Evolutionary conservation across 1,140 invertebrate genomes (phyloP).

Genomic region (Dryas iulia): DNA sequence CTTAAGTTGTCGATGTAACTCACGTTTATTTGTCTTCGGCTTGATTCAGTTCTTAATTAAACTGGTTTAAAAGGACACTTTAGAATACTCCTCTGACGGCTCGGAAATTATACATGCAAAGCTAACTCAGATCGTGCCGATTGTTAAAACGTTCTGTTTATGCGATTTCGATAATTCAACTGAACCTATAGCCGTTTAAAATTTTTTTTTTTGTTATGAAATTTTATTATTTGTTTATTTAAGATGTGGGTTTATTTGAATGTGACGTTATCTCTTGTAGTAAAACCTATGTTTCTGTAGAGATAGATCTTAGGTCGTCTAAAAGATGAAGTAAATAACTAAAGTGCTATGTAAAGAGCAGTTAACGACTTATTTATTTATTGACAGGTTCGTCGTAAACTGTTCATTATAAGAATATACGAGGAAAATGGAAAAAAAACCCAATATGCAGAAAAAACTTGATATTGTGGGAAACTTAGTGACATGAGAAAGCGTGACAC

Average conservation of each 20-base stretch:
- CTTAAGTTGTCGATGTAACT: neutral
- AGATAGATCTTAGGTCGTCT: no score
- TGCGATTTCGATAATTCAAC: conserved; percentile 9
- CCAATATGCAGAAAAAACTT: no score
- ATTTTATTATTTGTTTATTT: neutral
- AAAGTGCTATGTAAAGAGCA: no score
- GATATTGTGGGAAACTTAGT: no score
- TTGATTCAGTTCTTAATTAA: conserved; percentile 13
- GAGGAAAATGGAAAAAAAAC: no score
- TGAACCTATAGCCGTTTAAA: neutral
- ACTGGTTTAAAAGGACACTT: conserved; percentile 15
- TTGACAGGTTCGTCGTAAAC: no score
- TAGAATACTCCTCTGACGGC: neutral
- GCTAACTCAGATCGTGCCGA: conserved; percentile 4
- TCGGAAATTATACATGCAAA: conserved; percentile 16
- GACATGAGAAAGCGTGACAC: no score
- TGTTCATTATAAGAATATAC: no score
- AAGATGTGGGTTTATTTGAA: neutral
- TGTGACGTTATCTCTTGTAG: neutral
- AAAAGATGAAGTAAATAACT: no score
- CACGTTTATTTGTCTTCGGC: conserved; percentile 7
- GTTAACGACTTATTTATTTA: no score
- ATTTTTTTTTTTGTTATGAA: neutral
- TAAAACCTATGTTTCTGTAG: no score
- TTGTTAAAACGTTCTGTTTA: conserved; percentile 10